A percentile compares a stretch with the other conserved stretches of the same genome.
These are phyloP conservation scores for Datnioides undecimradiatus DNA, from an alignment of 2,113 vertebrate species.

Conservation along the genomic window DNA sequence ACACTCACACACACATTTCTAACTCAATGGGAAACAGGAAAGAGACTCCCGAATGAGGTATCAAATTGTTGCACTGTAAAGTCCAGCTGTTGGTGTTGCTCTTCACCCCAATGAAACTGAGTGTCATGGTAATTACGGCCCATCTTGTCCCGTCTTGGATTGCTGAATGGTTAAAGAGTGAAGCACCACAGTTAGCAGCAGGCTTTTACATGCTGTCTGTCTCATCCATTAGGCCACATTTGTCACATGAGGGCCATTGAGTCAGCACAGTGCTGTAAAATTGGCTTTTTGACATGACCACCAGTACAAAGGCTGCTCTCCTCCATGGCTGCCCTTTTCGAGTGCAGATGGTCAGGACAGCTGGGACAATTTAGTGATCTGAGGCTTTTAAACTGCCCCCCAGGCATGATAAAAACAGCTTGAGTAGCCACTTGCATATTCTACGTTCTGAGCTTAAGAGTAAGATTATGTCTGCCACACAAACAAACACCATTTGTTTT, in stretches of 20 bases:
- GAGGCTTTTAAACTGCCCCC: conserved; percentile 84
- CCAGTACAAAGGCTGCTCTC: conserved; percentile 83
- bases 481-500: conserved; percentile 63
- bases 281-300: conserved; percentile 83
- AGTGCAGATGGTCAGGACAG: conserved; percentile 89
- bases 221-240: conserved; percentile 83
- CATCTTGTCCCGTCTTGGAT: conserved; percentile 65
- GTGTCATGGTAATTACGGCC: conserved; percentile 73
- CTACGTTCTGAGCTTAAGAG: conserved; percentile 59
- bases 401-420: conserved; percentile 85
- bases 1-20: conserved; percentile 24
- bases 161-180: conserved; percentile 71
- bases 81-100: conserved; percentile 71
- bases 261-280: conserved; percentile 81
- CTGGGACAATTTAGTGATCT: conserved; percentile 87
- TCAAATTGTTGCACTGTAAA: conserved; percentile 63
- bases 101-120: conserved; percentile 47
- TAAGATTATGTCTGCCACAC: conserved; percentile 64
- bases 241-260: conserved; percentile 84
- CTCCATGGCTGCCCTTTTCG: conserved; percentile 71
- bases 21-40: conserved; percentile 57
- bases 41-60: conserved; percentile 59
- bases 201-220: conserved; percentile 78
- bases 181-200: conserved; percentile 72
- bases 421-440: conserved; percentile 79